These are phyloP conservation scores for Pterocles gutturalis DNA, from an alignment of 2,113 vertebrate species.

Conservation along the genomic window DNA sequence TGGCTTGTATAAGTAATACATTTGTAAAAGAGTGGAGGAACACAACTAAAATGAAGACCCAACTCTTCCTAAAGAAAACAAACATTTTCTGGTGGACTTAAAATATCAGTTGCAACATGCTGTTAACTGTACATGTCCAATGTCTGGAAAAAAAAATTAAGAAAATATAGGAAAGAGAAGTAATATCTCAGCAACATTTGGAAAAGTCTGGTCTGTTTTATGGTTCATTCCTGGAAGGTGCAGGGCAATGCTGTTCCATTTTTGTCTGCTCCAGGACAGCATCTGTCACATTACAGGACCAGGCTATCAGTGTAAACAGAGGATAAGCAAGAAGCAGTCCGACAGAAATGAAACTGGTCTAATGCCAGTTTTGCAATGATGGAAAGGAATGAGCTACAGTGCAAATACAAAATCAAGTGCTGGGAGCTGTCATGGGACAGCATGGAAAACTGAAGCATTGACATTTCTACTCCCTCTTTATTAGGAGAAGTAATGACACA, in stretches of 20 bases:
- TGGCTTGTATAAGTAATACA: neutral
- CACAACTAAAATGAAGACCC: neutral
- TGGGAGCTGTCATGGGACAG: neutral
- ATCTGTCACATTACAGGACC: conserved; percentile 12
- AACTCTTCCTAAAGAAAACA: neutral
- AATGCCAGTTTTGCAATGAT: neutral
- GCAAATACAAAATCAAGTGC: neutral
- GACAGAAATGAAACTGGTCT: neutral
- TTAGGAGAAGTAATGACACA: neutral
- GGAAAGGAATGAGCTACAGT: neutral
- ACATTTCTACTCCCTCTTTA: neutral
- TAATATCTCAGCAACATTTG: neutral
- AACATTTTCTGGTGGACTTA: neutral
- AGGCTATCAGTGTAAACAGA: neutral
- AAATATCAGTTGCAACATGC: neutral
- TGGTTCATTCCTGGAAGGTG: neutral
- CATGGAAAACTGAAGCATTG: neutral
- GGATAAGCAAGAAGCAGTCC: neutral
- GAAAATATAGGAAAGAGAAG: neutral
- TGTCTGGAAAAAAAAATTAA: neutral
- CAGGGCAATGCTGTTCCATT: neutral
- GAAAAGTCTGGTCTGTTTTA: neutral
- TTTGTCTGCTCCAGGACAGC: neutral
- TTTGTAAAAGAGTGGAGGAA: neutral
- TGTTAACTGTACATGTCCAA: neutral